A percentile compares a stretch with the other conserved stretches of the same genome.
Conservation (phyloP, 35 echinoderm and acorn worm species). For the Hemicentrotus pulcherrimus region DNA sequence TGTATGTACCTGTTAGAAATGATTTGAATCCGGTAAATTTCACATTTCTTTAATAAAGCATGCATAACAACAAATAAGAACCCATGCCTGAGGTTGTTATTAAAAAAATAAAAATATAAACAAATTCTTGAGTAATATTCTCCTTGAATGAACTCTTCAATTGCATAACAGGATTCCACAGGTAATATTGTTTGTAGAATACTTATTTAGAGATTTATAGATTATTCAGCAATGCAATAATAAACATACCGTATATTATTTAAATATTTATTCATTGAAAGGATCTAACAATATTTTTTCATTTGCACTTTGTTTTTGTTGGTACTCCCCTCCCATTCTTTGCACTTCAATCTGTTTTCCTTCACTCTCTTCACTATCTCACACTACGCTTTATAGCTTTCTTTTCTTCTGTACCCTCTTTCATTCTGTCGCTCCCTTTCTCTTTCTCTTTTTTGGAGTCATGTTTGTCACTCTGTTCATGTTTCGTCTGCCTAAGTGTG, state of each 20-base stretch:
- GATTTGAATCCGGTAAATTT: no score
- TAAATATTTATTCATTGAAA: neutral
- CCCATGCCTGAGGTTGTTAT: no score
- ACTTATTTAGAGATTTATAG: no score
- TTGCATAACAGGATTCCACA: no score
- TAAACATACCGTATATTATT: neutral
- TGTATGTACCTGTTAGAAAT: no score
- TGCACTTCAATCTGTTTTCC: neutral
- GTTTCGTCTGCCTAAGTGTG: neutral
- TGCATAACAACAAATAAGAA: no score
- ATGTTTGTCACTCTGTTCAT: neutral
- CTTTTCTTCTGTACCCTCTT: neutral
- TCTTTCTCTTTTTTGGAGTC: neutral
- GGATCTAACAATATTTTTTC: neutral
- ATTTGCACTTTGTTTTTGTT: neutral
- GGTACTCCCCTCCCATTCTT: neutral
- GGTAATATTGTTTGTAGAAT: no score
- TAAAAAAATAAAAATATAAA: no score
- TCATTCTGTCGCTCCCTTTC: neutral
- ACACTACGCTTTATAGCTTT: neutral
- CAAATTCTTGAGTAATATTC: no score
- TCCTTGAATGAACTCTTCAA: no score
- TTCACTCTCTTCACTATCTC: neutral
- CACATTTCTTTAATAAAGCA: no score
- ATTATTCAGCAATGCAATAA: no score